Base-by-base conservation (phyloP, 2,888 invertebrate genomes). In the Parnassius mnemosyne region DNA sequence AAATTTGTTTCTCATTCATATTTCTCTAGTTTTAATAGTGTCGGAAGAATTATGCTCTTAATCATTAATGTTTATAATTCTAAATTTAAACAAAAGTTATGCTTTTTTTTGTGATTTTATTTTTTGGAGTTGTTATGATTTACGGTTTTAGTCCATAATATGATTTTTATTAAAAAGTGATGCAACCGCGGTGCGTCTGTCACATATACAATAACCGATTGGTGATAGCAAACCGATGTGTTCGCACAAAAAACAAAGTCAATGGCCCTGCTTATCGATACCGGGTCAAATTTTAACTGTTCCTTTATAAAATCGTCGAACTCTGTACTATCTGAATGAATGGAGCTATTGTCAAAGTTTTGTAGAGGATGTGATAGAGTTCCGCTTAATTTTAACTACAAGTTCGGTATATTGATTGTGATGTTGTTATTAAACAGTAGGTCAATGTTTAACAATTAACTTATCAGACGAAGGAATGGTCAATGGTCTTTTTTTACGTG, bases 201-300 rank as follows among this genome's bases (percentile, higher is more conserved):
- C 34, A 34, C 75, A 74, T 67, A 66, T 16, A 67, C 63, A 66
- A 56, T 63, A 69, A 73, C 71, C 68, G 71, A 71, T 71, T 66
- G 69, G 73, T 74, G 74, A 70, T 78, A 81, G 78, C 76, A 73
- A 76, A 77, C 70, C 59, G 44, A 66, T 70, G 67, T 68, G 59
- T 53, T 63, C 62, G 61, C 66, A 64, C 66, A 67, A 70, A 75
- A 77, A 69, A 74, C 71, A 69, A 72, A 76, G 86, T 87, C 86
- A 86, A 82, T 65, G 84, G 71, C 81, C 81, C 68, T 69, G 64
- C 73, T 83, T 85, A 85, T 85, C 85, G 68, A 64, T 62, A 69
- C 65, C 68, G 70, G 86, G 86, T 86, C 85, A 85, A 71, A 73
- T 72, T 63, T 76, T 74, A 68, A 67, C 71, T 72, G 74, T 79